These are phyloP conservation scores for Agapetus fuscipes DNA, from an alignment of 2,888 invertebrate genomes.

Conservation along the genomic window DNA sequence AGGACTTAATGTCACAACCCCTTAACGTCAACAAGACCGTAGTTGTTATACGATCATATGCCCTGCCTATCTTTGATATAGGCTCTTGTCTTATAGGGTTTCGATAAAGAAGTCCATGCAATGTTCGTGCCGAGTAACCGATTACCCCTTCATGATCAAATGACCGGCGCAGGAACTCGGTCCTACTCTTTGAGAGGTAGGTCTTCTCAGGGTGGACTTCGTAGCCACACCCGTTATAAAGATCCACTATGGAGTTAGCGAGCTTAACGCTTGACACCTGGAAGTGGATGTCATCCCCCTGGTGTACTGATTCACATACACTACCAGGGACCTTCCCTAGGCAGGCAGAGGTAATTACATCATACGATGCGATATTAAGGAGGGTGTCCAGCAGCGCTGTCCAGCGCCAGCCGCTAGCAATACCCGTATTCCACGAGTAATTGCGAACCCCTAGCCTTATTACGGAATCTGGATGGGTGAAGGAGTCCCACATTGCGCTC, in stretches of 20 bases:
- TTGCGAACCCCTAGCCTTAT: too few species aligned
- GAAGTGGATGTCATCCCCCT: neutral
- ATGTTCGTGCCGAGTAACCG: neutral
- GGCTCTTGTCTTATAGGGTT: too few species aligned
- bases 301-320: neutral
- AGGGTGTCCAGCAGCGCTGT: neutral
- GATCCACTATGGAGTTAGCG: neutral
- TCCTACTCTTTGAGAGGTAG: neutral
- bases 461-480: too few species aligned
- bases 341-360: neutral
- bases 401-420: neutral
- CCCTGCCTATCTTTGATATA: too few species aligned
- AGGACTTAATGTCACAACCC: too few species aligned
- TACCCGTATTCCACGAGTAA: neutral
- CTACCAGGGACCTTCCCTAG: neutral
- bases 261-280: too few species aligned
- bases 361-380: neutral
- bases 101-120: too few species aligned
- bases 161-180: neutral
- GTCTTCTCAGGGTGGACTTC: neutral
- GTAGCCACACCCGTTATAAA: neutral
- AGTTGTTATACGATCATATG: too few species aligned
- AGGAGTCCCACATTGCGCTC: too few species aligned
- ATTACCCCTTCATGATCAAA: neutral
- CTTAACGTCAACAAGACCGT: too few species aligned